Evolutionary conservation across 53 echinoderm and acorn worm genomes (phyloP), one percentile per base, ranked within the genome.

Genomic region (Stichopus horrens): DNA sequence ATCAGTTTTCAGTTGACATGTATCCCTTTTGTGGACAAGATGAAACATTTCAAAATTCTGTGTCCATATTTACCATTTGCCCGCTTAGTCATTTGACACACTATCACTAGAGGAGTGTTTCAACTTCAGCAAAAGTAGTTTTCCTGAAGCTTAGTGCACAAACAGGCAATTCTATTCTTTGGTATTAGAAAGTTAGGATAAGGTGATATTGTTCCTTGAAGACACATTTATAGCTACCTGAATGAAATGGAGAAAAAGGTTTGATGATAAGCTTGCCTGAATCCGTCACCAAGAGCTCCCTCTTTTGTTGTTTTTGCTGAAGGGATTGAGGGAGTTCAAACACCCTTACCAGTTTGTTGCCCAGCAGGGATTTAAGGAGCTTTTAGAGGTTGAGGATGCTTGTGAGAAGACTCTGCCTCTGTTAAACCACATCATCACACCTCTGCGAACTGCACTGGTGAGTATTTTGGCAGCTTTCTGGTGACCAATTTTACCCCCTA

Each of bases 311-410:
- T 7, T 77, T 14, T 80, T 10, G 83, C 58, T 7, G n/a, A 73
- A 98, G 98, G 98, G 98, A 80, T 81, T 98, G 67, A 91, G 91
- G 73, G 98, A 98, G 74, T 94, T 78, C 86, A 96, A 94, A 75
- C 98, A 98, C 86, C 98, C 98, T 4, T 96, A 98, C 75, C 94
- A 96, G 89, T 98, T 98, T 94, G 96, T 98, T 5, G 95, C 98
- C 53, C 98, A 96, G 90, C 94, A 95, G 55, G 98, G 98, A 10
- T 98, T 98, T 90, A 95, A 93, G 89, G 98, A 98, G 58, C 92
- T 98, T 16, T 88, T 98, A 0, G 89, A 88, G 16, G 94, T 96
- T 5, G 58, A 78, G 9, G 96, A 96, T 83, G 95, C 94, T 7
- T 83, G 92, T 52, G 84, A 57, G 73, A 98, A 98, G 74, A 90